These are phyloP conservation scores for Leptinotarsa lineolata DNA, from an alignment of 1,140 invertebrate species.

Conservation along the genomic window DNA sequence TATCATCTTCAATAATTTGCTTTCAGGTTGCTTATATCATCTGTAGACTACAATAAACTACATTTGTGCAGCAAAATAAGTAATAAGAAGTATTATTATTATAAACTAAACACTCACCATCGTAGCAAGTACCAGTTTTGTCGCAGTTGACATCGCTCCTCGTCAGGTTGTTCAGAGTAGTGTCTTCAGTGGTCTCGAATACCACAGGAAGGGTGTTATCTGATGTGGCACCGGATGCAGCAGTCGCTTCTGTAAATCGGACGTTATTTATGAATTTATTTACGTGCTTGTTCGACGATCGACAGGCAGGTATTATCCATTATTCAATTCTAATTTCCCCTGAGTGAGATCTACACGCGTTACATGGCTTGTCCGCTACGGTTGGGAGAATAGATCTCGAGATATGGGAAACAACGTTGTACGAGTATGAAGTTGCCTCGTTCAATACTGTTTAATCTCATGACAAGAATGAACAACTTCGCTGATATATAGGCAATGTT, in stretches of 20 bases:
- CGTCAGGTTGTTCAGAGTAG: slow-evolving; percentile 70
- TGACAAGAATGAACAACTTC: too few relatives aligned
- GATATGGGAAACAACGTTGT: not conserved
- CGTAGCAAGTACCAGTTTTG: slow-evolving; percentile 92
- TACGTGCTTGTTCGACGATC: not conserved
- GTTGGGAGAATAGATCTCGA: not conserved
- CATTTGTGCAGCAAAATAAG: too few relatives aligned
- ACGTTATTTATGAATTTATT: slow-evolving; percentile 8
- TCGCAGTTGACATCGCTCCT: slow-evolving; percentile 86
- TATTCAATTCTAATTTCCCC: slow-evolving; percentile 15
- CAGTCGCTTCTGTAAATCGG: slow-evolving; percentile 33
- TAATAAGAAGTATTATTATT: too few relatives aligned
- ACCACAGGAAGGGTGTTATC: slow-evolving; percentile 69
- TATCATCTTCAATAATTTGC: too few relatives aligned
- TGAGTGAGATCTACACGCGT: not conserved
- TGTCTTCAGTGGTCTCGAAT: slow-evolving; percentile 74
- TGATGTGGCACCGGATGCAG: slow-evolving; percentile 53
- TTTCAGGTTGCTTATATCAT: too few relatives aligned
- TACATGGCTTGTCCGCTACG: not conserved
- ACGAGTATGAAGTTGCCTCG: not conserved
- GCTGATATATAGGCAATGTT: too few relatives aligned
- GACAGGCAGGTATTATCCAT: not conserved
- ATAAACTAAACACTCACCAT: slow-evolving; percentile 66
- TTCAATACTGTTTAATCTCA: too few relatives aligned
- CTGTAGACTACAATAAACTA: too few relatives aligned